These are phyloP conservation scores for Rhopalosiphum padi DNA, from an alignment of 1,140 invertebrate genomes.

Conservation along the genomic window DNA sequence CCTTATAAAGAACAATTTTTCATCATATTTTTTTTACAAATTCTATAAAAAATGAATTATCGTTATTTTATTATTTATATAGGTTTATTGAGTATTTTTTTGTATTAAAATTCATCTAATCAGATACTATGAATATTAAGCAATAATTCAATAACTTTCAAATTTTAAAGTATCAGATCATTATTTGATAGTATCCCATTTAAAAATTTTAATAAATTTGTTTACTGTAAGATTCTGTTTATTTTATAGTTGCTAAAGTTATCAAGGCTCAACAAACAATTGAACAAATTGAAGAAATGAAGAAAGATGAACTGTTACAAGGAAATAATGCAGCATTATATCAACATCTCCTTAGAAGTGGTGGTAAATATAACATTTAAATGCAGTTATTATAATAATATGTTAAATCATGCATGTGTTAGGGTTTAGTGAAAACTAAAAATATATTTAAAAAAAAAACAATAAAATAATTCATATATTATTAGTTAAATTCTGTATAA, in stretches of 20 bases:
- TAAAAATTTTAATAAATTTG: neutral
- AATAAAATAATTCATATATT: neutral
- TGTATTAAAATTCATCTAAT: slow-evolving; percentile 10
- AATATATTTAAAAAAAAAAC: neutral
- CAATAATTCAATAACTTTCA: neutral
- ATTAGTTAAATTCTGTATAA: neutral
- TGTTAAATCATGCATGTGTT: neutral
- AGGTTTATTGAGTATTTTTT: slow-evolving; percentile 31
- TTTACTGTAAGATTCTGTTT: neutral
- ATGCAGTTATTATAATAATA: neutral
- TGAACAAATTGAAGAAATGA: slow-evolving; percentile 61
- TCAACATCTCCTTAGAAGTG: slow-evolving; percentile 45
- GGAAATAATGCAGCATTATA: slow-evolving; percentile 56
- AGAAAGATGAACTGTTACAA: slow-evolving; percentile 58
- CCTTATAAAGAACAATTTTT: neutral
- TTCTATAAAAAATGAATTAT: neutral
- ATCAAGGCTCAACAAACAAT: slow-evolving; percentile 61
- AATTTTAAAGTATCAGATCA: slow-evolving; percentile 28
- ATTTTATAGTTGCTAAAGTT: slow-evolving; percentile 54
- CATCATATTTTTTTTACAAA: neutral
- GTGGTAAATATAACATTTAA: slow-evolving; percentile 41
- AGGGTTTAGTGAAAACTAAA: neutral
- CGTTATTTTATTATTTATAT: slow-evolving; percentile 39
- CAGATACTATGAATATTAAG: slow-evolving; percentile 10
- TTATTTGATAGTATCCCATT: neutral